A percentile compares a stretch with the other conserved stretches of the same genome.
phyloP scores from a whole-genome alignment of 2,113 vertebrate species.

The Vicugna pacos region DNA sequence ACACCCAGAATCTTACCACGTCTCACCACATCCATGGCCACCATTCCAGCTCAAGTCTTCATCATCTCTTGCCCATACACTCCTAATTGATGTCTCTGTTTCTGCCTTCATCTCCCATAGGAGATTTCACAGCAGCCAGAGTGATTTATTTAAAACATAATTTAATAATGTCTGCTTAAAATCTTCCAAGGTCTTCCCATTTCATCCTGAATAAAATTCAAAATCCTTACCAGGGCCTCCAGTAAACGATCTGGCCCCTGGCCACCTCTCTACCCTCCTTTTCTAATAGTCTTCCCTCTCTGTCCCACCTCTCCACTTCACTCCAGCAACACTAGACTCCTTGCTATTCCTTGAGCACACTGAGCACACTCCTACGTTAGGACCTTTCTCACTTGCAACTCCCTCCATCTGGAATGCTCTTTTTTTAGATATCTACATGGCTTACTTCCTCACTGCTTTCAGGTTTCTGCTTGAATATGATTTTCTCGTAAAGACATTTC shows the following conservation, averaged over 20 bases:
- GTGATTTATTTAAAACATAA: conserved; percentile 36
- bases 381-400: conserved; percentile 38
- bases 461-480: conserved; percentile 32
- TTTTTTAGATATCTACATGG: conserved; percentile 33
- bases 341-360: conserved; percentile 30
- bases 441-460: conserved; percentile 31
- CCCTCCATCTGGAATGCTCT: conserved; percentile 34
- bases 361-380: conserved; percentile 21
- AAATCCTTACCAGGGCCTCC: not conserved
- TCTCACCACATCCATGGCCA: not conserved
- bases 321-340: not conserved
- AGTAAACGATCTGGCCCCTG: not conserved
- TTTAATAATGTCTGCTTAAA: conserved; percentile 43
- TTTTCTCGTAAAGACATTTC: not conserved
- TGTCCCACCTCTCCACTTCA: not conserved
- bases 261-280: not conserved
- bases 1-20: not conserved
- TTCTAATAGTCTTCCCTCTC: not conserved
- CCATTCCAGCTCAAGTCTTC: not conserved
- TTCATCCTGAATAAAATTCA: conserved; percentile 34
- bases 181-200: not conserved
- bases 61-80: not conserved
- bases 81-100: not conserved
- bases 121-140: not conserved
- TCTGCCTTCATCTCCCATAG: not conserved